Evolutionary conservation across 1,140 invertebrate genomes (phyloP).

Genomic region (Venustaconcha ellipsiformis): DNA sequence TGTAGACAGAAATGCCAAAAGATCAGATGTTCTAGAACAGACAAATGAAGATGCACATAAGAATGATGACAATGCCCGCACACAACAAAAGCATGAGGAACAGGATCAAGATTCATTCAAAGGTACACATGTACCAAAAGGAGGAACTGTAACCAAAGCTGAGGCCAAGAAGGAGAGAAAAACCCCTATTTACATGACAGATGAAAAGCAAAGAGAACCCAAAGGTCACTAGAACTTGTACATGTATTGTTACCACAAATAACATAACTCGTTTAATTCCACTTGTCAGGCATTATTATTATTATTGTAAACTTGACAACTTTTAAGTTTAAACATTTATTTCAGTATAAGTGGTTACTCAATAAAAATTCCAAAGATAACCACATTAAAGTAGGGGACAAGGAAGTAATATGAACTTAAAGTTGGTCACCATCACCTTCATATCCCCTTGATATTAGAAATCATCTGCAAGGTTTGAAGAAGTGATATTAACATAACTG

Average conservation of each 20-base stretch:
- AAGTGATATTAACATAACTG: too few relatives aligned
- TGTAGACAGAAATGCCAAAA: background rate
- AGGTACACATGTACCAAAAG: background rate
- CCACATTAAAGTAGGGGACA: too few relatives aligned
- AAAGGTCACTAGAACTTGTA: slow-evolving; percentile 30
- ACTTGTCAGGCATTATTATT: too few relatives aligned
- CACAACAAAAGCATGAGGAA: background rate
- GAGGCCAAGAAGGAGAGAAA: slow-evolving; percentile 9
- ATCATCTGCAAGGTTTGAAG: too few relatives aligned
- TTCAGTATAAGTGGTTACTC: too few relatives aligned
- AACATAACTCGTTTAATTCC: background rate
- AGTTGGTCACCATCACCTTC: too few relatives aligned
- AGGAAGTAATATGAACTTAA: too few relatives aligned
- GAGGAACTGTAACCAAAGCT: background rate
- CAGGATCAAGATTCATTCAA: background rate
- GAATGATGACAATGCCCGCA: background rate
- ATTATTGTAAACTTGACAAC: too few relatives aligned
- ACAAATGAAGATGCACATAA: slow-evolving; percentile 2
- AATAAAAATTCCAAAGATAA: too few relatives aligned
- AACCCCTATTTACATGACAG: background rate
- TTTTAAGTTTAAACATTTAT: too few relatives aligned
- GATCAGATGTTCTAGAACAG: background rate
- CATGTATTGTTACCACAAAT: background rate
- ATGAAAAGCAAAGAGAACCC: slow-evolving; percentile 27
- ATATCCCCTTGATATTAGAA: too few relatives aligned